Evolutionary conservation across 1,140 invertebrate species (phyloP), one percentile per base, ranked within the genome.

Genomic region (Ceratosolen fusciceps): DNA sequence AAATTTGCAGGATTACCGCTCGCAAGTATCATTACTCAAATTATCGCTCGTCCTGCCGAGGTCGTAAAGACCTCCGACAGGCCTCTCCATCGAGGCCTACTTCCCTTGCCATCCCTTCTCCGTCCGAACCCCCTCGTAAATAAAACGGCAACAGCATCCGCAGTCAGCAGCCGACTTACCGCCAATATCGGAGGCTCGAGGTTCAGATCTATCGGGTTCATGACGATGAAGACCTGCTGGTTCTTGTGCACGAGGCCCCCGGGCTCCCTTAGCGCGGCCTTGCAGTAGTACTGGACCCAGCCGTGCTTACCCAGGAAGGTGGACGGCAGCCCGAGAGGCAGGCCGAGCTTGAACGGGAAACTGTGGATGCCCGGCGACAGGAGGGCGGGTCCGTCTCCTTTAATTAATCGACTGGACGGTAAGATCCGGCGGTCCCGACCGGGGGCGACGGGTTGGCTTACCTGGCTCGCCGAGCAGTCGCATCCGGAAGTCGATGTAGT

Each of bases 401-500:
- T n/a, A 88, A 81, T 26, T 34, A 58, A 16, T 43, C 5, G 19
- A 65, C 54, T 2, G 0, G 4, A 16, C 0, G 29, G 21, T 31
- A n/a, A 37, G 7, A 8, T n/a, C 31, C 10, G 31, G 3, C 3
- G 29, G 8, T 16, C 49, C 9, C 3, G 49, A 52, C 49, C 49
- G 5, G 21, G 10, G 5, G 21, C 49, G 10, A 21, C 14, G 9
- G 19, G 19, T 31, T 21, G 2, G 24, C 34, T 89, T 92, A 96
- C 96, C 95, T 91, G 95, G 94, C 91, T 98, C 96, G 65, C 97
- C 97, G 3, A 98, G 91, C 8, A 98, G 91, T 85, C 96, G 91
- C 96, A 98, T 98, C 80, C 97, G 93, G 88, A 98, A 98, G 89
- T 98, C 97, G 82, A 98, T 98, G 87, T 98, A 98, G 87, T 97